phyloP scores from a whole-genome alignment of 2,888 invertebrate species.

The Nomada lathburiana region DNA sequence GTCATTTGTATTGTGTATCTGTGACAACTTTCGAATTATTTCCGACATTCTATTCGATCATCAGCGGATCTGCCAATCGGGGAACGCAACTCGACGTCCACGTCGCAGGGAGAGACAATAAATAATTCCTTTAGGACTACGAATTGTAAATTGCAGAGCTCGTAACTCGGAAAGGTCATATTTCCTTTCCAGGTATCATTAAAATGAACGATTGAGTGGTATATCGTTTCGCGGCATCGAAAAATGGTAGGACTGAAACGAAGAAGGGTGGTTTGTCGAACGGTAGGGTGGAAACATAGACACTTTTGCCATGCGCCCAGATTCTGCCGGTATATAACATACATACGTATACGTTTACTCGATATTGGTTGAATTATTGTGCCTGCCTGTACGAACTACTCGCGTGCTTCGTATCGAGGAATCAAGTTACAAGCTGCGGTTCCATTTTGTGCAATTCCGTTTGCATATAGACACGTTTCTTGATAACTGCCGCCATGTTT shows the following conservation, averaged over 20 bases:
- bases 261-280: neutral
- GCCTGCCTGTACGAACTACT: constrained; percentile 63
- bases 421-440: constrained; percentile 70
- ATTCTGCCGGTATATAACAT: neutral
- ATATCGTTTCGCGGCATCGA: constrained; percentile 47
- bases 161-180: constrained; percentile 38
- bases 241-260: neutral
- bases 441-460: constrained; percentile 71
- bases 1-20: too few relatives aligned
- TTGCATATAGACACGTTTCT: constrained; percentile 71
- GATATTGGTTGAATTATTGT: constrained; percentile 68
- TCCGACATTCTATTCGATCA: too few relatives aligned
- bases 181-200: constrained; percentile 33
- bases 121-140: constrained; percentile 39
- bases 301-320: too few relatives aligned
- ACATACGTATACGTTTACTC: constrained; percentile 19
- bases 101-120: constrained; percentile 8
- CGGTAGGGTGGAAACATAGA: neutral
- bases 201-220: constrained; percentile 50
- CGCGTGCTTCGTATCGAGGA: constrained; percentile 68
- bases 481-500: constrained; percentile 65
- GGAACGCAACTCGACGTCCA: neutral
- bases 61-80: neutral
- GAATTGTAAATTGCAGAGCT: constrained; percentile 40
- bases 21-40: too few relatives aligned